These are phyloP conservation scores for Pomatorhinus ruficollis DNA, from an alignment of 2,113 vertebrate species.

Conservation along the genomic window DNA sequence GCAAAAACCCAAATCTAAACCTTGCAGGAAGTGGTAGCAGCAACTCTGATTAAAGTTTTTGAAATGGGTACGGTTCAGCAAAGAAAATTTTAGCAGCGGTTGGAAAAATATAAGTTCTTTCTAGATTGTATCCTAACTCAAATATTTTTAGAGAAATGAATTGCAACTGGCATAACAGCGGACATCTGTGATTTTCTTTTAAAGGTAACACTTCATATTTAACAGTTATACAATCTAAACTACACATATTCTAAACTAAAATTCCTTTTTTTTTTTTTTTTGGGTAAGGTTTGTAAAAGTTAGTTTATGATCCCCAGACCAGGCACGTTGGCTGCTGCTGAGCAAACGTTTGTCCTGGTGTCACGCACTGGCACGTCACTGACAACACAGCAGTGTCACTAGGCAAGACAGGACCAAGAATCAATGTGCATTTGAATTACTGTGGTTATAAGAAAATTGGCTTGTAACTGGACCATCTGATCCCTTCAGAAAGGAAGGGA, in stretches of 20 bases:
- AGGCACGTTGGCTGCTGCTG: not conserved
- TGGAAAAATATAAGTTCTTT: not conserved
- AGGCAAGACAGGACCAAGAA: not conserved
- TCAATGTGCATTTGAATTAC: not conserved
- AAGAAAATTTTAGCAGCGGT: not conserved
- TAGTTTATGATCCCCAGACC: not conserved
- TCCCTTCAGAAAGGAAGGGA: not conserved
- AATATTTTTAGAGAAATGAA: not conserved
- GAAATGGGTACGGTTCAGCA: not conserved
- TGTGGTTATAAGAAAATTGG: not conserved
- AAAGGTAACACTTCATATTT: not conserved
- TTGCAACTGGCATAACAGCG: not conserved
- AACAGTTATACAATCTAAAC: not conserved
- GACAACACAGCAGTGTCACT: not conserved
- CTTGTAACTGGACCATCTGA: not conserved
- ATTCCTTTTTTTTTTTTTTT: not conserved
- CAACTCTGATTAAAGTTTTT: not conserved
- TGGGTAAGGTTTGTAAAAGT: not conserved
- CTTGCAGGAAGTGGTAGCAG: not conserved
- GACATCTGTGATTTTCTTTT: not conserved
- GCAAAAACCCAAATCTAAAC: not conserved
- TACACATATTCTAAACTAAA: not conserved
- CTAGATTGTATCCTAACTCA: not conserved
- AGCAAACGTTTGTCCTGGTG: not conserved
- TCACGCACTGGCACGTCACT: rapidly evolving